Base-by-base conservation (phyloP, 2,113 vertebrate species). In the Pterocles orientalis region DNA sequence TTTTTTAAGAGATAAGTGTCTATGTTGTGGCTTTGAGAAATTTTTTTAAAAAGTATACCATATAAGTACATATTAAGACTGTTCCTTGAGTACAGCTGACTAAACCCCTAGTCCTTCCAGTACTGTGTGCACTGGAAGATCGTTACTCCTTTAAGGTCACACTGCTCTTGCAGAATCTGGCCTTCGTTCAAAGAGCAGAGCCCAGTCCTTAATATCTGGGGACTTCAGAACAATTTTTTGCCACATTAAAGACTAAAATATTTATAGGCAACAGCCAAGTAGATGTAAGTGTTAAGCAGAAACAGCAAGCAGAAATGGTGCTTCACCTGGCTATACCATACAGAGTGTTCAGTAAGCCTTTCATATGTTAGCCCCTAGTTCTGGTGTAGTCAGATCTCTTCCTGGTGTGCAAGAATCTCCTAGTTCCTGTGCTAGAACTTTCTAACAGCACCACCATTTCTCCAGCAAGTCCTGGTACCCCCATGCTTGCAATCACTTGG, bases 401-500 rank as follows among this genome's bases (percentile, higher is more conserved):
- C 31, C 70, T 58, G 9, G 7, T 28, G 15, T 62, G 28, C 25
- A 71, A 51, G 16, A 71, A n/a, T 33, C 23, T 84, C 53, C 58
- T 28, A 23, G 16, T 21, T n/a, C 14, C 8, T 48, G 28, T 21
- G 14, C 23, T 47, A 79, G 8, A 79, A 51, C 14, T 21, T 66
- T 12, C 10, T 66, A 51, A 12, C 29, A 78, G 11, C 15, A 68
- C 3, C 14, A 56, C n/a, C 1, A 71, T 56, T 64, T 57, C 33
- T 57, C n/a, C 18, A 71, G 31, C 6, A 53, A 53, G 15, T 47
- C 26, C 31, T 66, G 3, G 11, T 47, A 54, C 1, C 14, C 18
- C 39, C 0, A 0, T 21, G 10, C 39, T 8, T 50, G 9, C 25
- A 77, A 53, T 43, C 4, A 45, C 28, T 53, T 82, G 14, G 24